A percentile compares a stretch with the other conserved stretches of the same genome.
Conservation (phyloP, 2,797 vertebrate genomes). For the Anguilla pacifica region DNA sequence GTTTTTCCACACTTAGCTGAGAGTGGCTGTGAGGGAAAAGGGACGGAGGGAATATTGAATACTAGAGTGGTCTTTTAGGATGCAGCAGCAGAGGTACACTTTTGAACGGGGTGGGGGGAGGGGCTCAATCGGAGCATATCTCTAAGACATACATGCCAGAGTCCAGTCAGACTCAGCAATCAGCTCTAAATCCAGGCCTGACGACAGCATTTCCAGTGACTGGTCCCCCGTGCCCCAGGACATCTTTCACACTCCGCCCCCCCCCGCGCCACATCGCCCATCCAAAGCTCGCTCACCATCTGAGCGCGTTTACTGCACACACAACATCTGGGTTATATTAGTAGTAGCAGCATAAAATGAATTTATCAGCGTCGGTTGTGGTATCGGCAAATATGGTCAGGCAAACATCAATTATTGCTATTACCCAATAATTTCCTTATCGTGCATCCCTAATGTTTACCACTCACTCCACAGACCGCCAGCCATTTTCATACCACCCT, state of each 20-base stretch:
- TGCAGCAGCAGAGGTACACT: neutral
- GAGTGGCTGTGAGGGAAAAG: neutral
- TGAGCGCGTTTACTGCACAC: no score
- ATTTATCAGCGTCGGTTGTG: no score
- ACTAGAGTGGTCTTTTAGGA: neutral
- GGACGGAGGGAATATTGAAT: neutral
- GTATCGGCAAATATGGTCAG: no score
- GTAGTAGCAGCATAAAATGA: no score
- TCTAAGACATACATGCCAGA: neutral
- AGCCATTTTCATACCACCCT: neutral
- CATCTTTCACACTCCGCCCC: neutral
- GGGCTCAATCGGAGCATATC: neutral
- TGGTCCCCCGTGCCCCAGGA: neutral
- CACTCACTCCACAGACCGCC: neutral
- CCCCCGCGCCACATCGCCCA: neutral
- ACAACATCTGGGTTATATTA: no score
- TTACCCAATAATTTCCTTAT: no score
- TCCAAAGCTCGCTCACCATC: neutral
- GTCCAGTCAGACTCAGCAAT: neutral
- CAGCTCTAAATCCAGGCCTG: constrained; percentile 4
- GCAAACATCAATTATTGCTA: no score
- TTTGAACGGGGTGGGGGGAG: neutral
- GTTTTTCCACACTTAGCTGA: neutral
- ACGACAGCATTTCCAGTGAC: neutral
- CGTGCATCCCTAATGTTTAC: neutral